These are phyloP conservation scores for Drosophila demipolita DNA, from an alignment of 2,888 invertebrate species.

Conservation along the genomic window DNA sequence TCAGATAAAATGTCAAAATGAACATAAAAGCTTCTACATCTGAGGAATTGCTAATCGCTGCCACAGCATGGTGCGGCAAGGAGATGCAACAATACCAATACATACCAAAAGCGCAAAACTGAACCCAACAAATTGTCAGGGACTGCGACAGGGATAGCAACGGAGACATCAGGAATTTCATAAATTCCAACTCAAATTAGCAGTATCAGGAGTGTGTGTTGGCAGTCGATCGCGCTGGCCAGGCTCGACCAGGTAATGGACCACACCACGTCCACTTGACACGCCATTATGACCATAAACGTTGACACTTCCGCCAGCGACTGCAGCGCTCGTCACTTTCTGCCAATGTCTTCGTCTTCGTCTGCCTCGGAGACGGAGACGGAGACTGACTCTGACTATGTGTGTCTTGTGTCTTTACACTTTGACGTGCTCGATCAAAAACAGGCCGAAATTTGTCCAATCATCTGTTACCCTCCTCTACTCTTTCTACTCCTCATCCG, in stretches of 20 bases:
- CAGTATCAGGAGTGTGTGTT: constrained; percentile 35
- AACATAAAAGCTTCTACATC: constrained; percentile 83
- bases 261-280: constrained; percentile 78
- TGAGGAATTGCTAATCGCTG: constrained; percentile 81
- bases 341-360: constrained; percentile 38
- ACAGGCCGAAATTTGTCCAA: constrained; percentile 78
- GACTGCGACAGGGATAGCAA: constrained; percentile 13
- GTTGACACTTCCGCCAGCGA: constrained; percentile 76
- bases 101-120: constrained; percentile 16
- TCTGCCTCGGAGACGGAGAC: not conserved
- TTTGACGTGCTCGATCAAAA: constrained; percentile 72
- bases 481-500: not conserved
- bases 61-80: constrained; percentile 19
- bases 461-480: constrained; percentile 34
- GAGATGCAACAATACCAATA: not conserved
- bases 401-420: constrained; percentile 4
- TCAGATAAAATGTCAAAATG: constrained; percentile 83
- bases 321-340: constrained; percentile 43
- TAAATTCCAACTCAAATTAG: constrained; percentile 78
- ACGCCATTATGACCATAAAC: constrained; percentile 83
- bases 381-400: constrained; percentile 5
- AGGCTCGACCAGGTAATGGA: constrained; percentile 60
- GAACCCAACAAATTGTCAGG: constrained; percentile 65
- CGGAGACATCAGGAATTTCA: constrained; percentile 69
- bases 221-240: constrained; percentile 18